A percentile compares a stretch with the other conserved stretches of the same genome.
Evolutionary conservation across 2,888 invertebrate species (phyloP).

Genomic region (Cylloceria caligata): DNA sequence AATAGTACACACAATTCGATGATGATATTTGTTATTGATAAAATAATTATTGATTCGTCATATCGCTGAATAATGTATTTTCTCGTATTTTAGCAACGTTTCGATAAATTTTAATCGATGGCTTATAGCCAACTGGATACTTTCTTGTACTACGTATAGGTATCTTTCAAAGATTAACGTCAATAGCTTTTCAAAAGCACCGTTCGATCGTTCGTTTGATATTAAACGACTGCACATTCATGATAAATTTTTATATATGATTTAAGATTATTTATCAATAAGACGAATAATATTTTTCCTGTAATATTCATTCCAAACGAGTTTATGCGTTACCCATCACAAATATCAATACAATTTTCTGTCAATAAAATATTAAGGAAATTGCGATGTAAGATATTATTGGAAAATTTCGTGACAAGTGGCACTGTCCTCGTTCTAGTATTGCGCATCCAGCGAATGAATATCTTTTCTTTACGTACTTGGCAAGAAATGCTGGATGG

Average conservation of each 20-base stretch:
- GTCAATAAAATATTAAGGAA: background rate
- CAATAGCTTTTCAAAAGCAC: conserved; percentile 41
- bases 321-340: too few species aligned
- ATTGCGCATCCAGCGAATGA: background rate
- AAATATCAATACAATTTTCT: background rate
- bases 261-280: background rate
- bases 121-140: conserved; percentile 2
- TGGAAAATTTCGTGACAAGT: background rate
- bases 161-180: conserved; percentile 43
- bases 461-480: background rate
- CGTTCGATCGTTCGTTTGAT: conserved; percentile 11
- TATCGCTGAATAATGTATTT: conserved; percentile 5
- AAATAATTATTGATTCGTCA: conserved; percentile 28
- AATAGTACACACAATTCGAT: conserved; percentile 1
- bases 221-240: conserved; percentile 31
- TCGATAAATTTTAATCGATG: conserved; percentile 30
- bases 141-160: background rate
- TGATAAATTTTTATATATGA: conserved; percentile 31
- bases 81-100: conserved; percentile 9
- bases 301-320: too few species aligned
- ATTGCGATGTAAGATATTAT: background rate
- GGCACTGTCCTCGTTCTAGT: background rate
- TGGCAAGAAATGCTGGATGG: background rate
- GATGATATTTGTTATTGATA: conserved; percentile 13
- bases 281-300: background rate